Evolutionary conservation across 2,113 vertebrate species (phyloP), one percentile per base, ranked within the genome.

Genomic region (Macquaria ambigua): DNA sequence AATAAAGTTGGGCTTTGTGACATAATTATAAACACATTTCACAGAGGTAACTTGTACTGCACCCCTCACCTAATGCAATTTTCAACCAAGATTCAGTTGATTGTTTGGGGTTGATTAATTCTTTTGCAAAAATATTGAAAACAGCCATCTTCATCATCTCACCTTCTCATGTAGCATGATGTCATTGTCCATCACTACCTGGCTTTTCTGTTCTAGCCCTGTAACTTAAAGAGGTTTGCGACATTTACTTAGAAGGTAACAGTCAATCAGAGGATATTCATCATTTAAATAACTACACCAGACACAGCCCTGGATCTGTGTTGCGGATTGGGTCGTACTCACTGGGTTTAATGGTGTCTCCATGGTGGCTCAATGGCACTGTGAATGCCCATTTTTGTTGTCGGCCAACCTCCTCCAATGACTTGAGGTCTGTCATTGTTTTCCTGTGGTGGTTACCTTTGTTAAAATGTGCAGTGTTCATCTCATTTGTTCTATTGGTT

Each of bases 331-430:
- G 14, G 6, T 79, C 4, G 0, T 78, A 79, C 84, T 90, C 56
- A 92, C 84, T 25, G 10, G 52, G 61, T 80, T 71, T 75, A 53
- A 12, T 18, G 1, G 55, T 7, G 28, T 81, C 37, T 58, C n/a
- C 21, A 39, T 50, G 23, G 55, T 18, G 74, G 50, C 1, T 56
- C 16, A 48, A 2, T 41, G 62, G 66, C 31, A 55, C 37, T 3
- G 21, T 63, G 15, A 34, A 67, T 0, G 70, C 25, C 81, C 77
- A 78, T 74, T 82, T 85, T 25, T 56, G 68, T 46, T 34, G 68
- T 12, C 8, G 66, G 37, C 21, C 18, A 4, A 74, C 10, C 2
- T 78, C 66, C 52, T 81, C 66, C 50, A 80, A 3, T 20, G n/a
- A 68, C 15, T 69, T 59, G 20, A 43, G 41, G 50, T 46, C 39